phyloP scores from a whole-genome alignment of 2,113 vertebrate species.

The Willisornis vidua region DNA sequence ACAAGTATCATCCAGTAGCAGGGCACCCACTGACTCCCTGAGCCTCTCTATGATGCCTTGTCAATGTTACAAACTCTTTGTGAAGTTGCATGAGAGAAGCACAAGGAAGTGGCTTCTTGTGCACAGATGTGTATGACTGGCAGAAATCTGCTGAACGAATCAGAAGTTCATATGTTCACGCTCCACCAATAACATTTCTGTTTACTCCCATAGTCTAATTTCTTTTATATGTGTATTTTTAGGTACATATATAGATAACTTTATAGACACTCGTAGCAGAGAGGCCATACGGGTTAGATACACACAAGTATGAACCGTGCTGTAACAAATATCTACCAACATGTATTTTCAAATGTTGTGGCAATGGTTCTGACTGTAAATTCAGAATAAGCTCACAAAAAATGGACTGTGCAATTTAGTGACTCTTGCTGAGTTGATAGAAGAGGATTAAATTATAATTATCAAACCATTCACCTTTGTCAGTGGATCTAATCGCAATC shows the following conservation, averaged over 20 bases:
- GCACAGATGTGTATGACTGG: fast-evolving
- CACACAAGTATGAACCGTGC: background rate
- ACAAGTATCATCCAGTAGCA: background rate
- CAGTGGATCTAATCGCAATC: background rate
- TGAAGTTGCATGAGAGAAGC: background rate
- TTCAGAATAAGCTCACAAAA: background rate
- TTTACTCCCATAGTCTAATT: background rate
- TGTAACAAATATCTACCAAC: background rate
- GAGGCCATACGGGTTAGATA: background rate
- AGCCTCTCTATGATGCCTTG: background rate
- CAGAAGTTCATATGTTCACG: background rate
- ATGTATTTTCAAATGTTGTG: background rate
- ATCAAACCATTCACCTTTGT: slow-evolving; percentile 32
- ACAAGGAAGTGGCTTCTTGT: background rate
- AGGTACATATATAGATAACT: background rate
- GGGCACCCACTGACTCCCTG: background rate
- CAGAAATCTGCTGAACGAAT: background rate
- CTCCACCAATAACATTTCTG: background rate
- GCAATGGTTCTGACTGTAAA: background rate
- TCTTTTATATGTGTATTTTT: background rate
- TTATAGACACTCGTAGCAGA: background rate
- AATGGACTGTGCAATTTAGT: background rate
- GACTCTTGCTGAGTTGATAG: background rate
- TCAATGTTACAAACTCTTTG: background rate
- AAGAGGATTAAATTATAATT: slow-evolving; percentile 17